A percentile compares a stretch with the other conserved stretches of the same genome.
Conservation (phyloP, 2,888 invertebrate species). For the Opisthograptis luteolata region DNA sequence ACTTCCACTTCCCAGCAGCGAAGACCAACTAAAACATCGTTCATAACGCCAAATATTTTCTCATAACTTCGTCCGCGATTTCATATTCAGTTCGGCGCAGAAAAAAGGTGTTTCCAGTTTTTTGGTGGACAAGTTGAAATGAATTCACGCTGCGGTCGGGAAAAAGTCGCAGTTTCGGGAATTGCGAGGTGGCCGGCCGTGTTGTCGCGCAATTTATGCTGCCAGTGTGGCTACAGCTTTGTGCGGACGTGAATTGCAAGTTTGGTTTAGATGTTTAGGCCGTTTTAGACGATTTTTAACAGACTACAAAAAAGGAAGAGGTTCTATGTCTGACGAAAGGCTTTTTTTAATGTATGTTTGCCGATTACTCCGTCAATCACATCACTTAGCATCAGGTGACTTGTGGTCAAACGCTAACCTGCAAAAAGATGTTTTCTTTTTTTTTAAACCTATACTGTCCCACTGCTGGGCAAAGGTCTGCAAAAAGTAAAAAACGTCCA, state of each 20-base stretch:
- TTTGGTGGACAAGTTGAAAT: conserved; percentile 62
- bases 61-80: conserved; percentile 53
- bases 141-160: conserved; percentile 51
- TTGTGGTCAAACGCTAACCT: too few species aligned
- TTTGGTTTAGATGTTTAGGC: conserved; percentile 5
- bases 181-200: conserved; percentile 28
- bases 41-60: conserved; percentile 28
- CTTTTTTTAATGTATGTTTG: too few species aligned
- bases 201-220: conserved; percentile 25
- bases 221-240: conserved; percentile 13
- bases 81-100: conserved; percentile 61
- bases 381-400: too few species aligned
- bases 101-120: conserved; percentile 53
- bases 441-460: too few species aligned
- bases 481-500: too few species aligned
- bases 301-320: too few species aligned
- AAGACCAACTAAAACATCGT: conserved; percentile 32
- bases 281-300: too few species aligned
- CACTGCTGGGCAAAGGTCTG: too few species aligned
- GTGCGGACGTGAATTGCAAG: conserved; percentile 11
- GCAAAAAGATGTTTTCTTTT: too few species aligned
- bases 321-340: too few species aligned
- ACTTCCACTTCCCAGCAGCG: not conserved
- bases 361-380: too few species aligned
- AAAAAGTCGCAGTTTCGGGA: conserved; percentile 21